Evolutionary conservation across 2,888 invertebrate genomes (phyloP).

Genomic region (Dryomyza anilis): DNA sequence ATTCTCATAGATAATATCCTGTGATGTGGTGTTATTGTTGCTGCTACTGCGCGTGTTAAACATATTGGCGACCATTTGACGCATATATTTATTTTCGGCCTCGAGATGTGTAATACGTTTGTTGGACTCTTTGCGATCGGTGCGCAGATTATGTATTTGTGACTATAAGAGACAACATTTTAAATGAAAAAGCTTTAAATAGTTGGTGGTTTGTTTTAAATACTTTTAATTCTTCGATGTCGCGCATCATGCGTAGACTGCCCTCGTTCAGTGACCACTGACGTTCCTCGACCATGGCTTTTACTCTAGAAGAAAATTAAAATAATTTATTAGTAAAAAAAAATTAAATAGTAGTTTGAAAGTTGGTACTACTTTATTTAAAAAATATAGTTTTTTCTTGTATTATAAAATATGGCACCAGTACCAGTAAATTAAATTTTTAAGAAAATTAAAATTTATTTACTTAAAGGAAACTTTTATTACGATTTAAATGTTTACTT

Average conservation of each 20-base stretch:
- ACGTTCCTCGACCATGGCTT: slow-evolving; percentile 60
- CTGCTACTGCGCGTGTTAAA: slow-evolving; percentile 46
- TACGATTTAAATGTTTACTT: too few relatives aligned
- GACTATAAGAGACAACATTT: slow-evolving; percentile 63
- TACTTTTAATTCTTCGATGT: slow-evolving; percentile 61
- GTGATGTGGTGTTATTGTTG: slow-evolving; percentile 37
- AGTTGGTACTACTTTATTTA: too few relatives aligned
- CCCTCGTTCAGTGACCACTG: slow-evolving; percentile 60
- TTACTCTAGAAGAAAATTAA: slow-evolving; percentile 47
- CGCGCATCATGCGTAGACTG: slow-evolving; percentile 57
- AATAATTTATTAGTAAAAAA: neutral
- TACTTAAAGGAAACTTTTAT: too few relatives aligned
- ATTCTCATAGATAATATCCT: slow-evolving; percentile 56
- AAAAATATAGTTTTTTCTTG: too few relatives aligned
- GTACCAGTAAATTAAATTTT: too few relatives aligned
- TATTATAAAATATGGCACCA: too few relatives aligned
- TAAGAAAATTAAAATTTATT: too few relatives aligned
- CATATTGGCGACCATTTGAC: slow-evolving; percentile 54
- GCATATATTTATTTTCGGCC: slow-evolving; percentile 67
- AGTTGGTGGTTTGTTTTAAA: too few relatives aligned
- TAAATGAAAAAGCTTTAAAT: slow-evolving; percentile 14
- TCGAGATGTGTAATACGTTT: slow-evolving; percentile 72
- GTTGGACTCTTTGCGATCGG: slow-evolving; percentile 70
- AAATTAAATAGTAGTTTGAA: neutral
- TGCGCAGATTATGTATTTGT: slow-evolving; percentile 69